Conservation (phyloP, 30 jellyfish, hydroid and myxozoan genomes). For the Mastigias papua region DNA sequence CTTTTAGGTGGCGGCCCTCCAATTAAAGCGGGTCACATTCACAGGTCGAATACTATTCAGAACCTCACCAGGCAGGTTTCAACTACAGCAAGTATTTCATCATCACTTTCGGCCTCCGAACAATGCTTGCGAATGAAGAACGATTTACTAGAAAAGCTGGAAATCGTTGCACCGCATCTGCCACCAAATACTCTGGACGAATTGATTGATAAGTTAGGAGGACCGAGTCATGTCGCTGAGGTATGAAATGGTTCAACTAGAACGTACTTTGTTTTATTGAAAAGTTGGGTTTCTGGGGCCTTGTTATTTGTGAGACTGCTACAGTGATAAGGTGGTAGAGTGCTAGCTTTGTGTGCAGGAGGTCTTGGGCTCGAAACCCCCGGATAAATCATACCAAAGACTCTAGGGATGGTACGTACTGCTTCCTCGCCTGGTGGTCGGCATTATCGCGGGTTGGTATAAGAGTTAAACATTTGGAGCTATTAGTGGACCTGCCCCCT, state of each 20-base stretch:
- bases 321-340: neutral
- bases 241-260: slow-evolving; percentile 22
- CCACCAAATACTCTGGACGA: slow-evolving; percentile 99
- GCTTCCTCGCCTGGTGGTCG: too few species aligned
- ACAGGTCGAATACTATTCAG: slow-evolving; percentile 37
- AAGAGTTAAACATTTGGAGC: too few species aligned
- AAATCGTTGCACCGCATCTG: slow-evolving; percentile 72
- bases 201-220: slow-evolving; percentile 96
- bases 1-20: slow-evolving; percentile 59
- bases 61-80: slow-evolving; percentile 65
- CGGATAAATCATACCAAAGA: too few species aligned
- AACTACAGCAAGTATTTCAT: slow-evolving; percentile 18
- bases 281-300: neutral
- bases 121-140: slow-evolving; percentile 83
- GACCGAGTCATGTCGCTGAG: slow-evolving; percentile 98
- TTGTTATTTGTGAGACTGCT: neutral
- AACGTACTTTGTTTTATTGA: neutral
- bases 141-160: slow-evolving; percentile 85
- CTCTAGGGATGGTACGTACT: too few species aligned
- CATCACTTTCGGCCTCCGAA: slow-evolving; percentile 49
- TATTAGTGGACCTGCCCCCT: too few species aligned
- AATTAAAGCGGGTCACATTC: slow-evolving; percentile 66
- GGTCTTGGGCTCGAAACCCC: too few species aligned
- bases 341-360: too few species aligned
- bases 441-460: too few species aligned